Evolutionary conservation across 2,797 vertebrate genomes (phyloP), one percentile per base, ranked within the genome.

Genomic region (Myiotriccus ornatus): DNA sequence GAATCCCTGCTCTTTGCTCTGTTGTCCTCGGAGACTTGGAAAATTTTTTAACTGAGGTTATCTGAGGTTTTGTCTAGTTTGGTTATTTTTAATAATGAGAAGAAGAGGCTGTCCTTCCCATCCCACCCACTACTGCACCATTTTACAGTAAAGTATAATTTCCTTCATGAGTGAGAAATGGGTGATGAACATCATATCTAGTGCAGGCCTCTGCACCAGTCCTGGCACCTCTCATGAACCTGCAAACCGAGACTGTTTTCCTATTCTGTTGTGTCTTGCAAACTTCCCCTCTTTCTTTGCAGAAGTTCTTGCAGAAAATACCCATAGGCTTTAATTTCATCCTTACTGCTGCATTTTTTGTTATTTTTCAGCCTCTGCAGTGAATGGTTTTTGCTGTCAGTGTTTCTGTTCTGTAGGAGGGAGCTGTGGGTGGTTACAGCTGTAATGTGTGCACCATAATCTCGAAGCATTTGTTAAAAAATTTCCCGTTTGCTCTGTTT

Each of bases 331-430:
- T 94, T 92, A 43, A 53, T 79, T 92, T 77, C 85, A 60, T 84
- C 69, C 63, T 67, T 60, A 37, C 55, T 90, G 76, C 80, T 74
- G 59, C 76, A 81, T 86, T 96, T 96, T 94, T 62, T 63, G 71
- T 93, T 96, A 93, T 95, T 95, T 96, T 93, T 90, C 67, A 86
- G 34, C 91, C 91, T 84, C 85, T 96, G 49, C 87, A 79, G 89
- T 84, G 95, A 94, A 94, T 93, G 91, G 95, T 10, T 95, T 96
- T 90, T 76, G 85, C 95, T 96, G 82, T 93, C 91, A 93, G 87
- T 95, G 86, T 90, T 93, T 94, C 95, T 97, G 94, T 94, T 96
- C 95, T 91, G 95, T 97, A 73, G 95, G 95, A 97, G 95, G 94
- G 91, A 94, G 4, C 96, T 89, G 96, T 96, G 91, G 96, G 96